These are phyloP conservation scores for Pheosia tremula DNA, from an alignment of 2,888 invertebrate genomes.

Conservation along the genomic window DNA sequence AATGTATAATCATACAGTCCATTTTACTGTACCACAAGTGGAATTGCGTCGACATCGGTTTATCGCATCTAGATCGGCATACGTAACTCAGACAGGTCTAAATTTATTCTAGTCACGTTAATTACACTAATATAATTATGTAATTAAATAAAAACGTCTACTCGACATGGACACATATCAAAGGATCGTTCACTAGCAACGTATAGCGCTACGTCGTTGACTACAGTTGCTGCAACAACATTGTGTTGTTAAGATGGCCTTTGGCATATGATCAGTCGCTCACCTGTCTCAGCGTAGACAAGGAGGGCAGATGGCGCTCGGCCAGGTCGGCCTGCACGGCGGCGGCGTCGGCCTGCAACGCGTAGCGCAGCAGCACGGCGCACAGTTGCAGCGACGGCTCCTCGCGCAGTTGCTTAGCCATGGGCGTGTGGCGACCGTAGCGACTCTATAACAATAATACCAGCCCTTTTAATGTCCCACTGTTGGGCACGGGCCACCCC, in stretches of 20 bases:
- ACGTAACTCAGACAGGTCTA: no score
- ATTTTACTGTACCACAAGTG: no score
- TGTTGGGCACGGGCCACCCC: no score
- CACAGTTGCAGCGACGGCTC: conserved; percentile 98
- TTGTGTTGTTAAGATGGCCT: no score
- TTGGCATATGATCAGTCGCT: not conserved
- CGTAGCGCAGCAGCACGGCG: conserved; percentile 93
- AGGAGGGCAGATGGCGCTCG: conserved; percentile 92
- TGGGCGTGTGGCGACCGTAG: conserved; percentile 93
- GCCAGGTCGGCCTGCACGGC: conserved; percentile 93
- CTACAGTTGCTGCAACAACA: not conserved
- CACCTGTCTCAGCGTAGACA: conserved; percentile 95
- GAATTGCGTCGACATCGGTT: no score
- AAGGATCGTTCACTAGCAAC: not conserved
- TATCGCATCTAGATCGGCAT: no score
- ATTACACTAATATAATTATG: no score
- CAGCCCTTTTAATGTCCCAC: no score
- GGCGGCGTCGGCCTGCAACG: conserved; percentile 89
- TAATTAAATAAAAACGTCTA: no score
- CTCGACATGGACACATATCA: not conserved
- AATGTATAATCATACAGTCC: no score
- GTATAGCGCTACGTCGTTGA: not conserved
- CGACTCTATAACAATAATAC: no score
- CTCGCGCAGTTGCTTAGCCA: conserved; percentile 96
- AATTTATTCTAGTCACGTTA: no score